phyloP scores from a whole-genome alignment of 2,113 vertebrate species.

The Austrofundulus limnaeus region DNA sequence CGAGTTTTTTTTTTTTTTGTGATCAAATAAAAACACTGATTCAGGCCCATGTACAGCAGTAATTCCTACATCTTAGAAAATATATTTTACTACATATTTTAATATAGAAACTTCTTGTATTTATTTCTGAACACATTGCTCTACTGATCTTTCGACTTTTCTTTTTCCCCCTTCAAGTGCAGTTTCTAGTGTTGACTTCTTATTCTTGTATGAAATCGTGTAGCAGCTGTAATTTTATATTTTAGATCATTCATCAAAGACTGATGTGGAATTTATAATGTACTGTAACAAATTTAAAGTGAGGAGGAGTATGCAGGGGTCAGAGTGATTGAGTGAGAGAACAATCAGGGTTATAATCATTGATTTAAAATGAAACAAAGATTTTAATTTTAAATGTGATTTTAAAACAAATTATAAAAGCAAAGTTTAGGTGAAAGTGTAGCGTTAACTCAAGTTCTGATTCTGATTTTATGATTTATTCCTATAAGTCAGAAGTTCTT shows the following conservation, averaged over 20 bases:
- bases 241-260: constrained; percentile 5
- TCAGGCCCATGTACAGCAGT: neutral
- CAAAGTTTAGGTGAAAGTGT: neutral
- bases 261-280: neutral
- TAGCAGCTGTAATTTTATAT: constrained; percentile 8
- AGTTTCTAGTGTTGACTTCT: neutral
- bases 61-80: neutral
- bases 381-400: too few relatives aligned
- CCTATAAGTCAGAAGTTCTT: neutral
- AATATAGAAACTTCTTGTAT: neutral
- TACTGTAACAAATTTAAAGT: neutral
- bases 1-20: neutral
- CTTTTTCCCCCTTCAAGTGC: neutral
- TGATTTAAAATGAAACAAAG: too few relatives aligned
- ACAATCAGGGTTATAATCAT: neutral
- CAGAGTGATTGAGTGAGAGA: constrained; percentile 6
- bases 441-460: constrained; percentile 2
- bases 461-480: neutral
- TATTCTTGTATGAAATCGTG: constrained; percentile 13
- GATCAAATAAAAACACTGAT: neutral
- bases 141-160: neutral
- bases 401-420: too few relatives aligned
- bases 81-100: neutral
- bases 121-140: neutral
- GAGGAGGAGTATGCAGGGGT: constrained; percentile 20